These are phyloP conservation scores for Cephalopholis sonnerati DNA, from an alignment of 2,113 vertebrate genomes.

Conservation along the genomic window DNA sequence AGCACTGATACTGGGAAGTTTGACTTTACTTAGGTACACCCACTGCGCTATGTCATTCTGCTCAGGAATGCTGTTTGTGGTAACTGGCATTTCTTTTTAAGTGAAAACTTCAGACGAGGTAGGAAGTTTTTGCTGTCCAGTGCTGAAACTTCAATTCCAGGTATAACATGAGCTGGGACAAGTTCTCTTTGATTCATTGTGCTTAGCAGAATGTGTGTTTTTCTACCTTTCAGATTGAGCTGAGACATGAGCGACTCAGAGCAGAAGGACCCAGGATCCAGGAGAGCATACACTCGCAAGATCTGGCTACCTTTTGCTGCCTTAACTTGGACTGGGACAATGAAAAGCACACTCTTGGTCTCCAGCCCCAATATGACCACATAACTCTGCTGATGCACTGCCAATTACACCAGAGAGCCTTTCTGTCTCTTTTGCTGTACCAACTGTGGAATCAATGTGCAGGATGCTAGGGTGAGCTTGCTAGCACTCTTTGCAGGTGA, in stretches of 20 bases:
- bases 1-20: not conserved
- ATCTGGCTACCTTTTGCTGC: not conserved
- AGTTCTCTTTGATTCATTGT: not conserved
- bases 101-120: not conserved
- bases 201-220: not conserved
- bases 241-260: not conserved
- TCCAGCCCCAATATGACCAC: not conserved
- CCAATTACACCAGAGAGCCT: not conserved
- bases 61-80: not conserved
- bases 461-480: no score
- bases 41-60: not conserved
- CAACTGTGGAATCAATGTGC: not conserved
- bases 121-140: not conserved
- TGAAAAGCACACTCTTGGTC: not conserved
- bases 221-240: not conserved
- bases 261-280: conserved; percentile 1
- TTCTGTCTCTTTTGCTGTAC: not conserved
- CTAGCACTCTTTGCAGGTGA: no score
- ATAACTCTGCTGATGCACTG: not conserved
- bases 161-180: not conserved
- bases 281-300: not conserved
- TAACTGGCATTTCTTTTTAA: not conserved
- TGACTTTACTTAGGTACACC: not conserved
- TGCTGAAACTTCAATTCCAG: conserved; percentile 5
- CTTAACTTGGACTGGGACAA: not conserved